Conservation (phyloP, 1,140 invertebrate genomes). For the Daktulosphaira vitifoliae region DNA sequence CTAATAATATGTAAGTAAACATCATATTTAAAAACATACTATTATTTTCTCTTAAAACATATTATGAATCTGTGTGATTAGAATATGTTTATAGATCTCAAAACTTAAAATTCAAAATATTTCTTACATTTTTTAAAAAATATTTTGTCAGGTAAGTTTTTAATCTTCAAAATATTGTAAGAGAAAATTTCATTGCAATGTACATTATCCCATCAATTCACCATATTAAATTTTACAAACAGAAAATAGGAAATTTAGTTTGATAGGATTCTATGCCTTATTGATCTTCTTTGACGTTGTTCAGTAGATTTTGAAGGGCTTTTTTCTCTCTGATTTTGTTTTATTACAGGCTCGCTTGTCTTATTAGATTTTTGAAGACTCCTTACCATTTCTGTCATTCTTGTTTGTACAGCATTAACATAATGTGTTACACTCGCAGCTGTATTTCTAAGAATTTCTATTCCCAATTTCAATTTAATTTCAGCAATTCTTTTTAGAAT, state of each 20-base stretch:
- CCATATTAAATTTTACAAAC: slow-evolving; percentile 10
- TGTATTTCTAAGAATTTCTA: slow-evolving; percentile 47
- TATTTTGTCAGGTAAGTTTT: slow-evolving; percentile 17
- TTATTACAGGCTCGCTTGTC: neutral
- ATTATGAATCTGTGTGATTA: slow-evolving; percentile 18
- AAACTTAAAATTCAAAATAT: neutral
- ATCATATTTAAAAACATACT: neutral
- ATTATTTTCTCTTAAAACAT: slow-evolving; percentile 23
- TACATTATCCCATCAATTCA: slow-evolving; percentile 23
- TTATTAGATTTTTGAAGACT: slow-evolving; percentile 35
- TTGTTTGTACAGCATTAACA: slow-evolving; percentile 46
- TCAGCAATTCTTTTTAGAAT: slow-evolving; percentile 47
- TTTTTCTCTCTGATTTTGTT: neutral
- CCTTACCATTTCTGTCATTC: slow-evolving; percentile 42
- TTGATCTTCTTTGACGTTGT: slow-evolving; percentile 12
- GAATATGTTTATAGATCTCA: slow-evolving; percentile 22
- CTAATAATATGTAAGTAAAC: slow-evolving; percentile 12
- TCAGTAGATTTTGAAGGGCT: neutral
- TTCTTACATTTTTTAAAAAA: neutral
- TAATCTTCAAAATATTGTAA: slow-evolving; percentile 20
- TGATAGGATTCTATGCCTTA: slow-evolving; percentile 8
- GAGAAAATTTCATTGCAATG: slow-evolving; percentile 18
- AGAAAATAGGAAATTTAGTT: neutral
- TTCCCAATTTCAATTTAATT: slow-evolving; percentile 47
- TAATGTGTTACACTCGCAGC: slow-evolving; percentile 48